Percentiles rank a stretch among this genome's conserved stretches.
These are phyloP conservation scores for Lepus townsendii DNA, from an alignment of 2,797 vertebrate genomes.

Conservation along the genomic window DNA sequence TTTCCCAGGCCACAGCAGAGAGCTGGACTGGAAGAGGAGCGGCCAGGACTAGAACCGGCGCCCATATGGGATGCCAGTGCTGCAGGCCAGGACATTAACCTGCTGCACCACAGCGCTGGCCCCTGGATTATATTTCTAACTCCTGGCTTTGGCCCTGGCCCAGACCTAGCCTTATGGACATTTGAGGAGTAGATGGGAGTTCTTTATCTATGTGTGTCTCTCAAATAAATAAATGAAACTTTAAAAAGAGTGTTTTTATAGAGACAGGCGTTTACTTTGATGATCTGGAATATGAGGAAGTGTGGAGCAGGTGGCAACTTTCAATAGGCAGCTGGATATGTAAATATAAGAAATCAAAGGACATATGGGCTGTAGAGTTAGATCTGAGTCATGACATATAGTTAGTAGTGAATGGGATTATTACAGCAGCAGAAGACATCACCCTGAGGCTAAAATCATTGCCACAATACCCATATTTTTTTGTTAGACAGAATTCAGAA, in stretches of 20 bases:
- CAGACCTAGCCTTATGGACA: too few species aligned
- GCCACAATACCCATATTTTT: not conserved
- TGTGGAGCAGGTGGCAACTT: not conserved
- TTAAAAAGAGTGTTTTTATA: not conserved
- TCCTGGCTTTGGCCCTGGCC: too few species aligned
- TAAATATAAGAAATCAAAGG: not conserved
- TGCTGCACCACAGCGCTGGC: too few species aligned
- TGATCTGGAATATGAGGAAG: not conserved
- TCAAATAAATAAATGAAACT: too few species aligned
- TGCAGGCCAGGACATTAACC: too few species aligned
- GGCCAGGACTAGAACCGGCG: too few species aligned
- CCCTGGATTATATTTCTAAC: too few species aligned
- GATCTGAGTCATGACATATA: not conserved
- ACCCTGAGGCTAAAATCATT: not conserved
- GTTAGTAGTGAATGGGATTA: not conserved
- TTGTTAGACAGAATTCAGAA: constrained; percentile 11
- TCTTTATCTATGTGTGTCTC: too few species aligned
- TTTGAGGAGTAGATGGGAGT: too few species aligned
- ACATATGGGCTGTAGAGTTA: not conserved
- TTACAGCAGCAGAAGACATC: not conserved
- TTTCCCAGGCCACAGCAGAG: too few species aligned
- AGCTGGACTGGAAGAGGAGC: too few species aligned
- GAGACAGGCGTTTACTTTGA: constrained; percentile 20
- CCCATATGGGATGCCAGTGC: too few species aligned
- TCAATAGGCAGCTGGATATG: not conserved